These are phyloP conservation scores for Protodeltote pygarga DNA, from an alignment of 2,888 invertebrate species.

Conservation along the genomic window DNA sequence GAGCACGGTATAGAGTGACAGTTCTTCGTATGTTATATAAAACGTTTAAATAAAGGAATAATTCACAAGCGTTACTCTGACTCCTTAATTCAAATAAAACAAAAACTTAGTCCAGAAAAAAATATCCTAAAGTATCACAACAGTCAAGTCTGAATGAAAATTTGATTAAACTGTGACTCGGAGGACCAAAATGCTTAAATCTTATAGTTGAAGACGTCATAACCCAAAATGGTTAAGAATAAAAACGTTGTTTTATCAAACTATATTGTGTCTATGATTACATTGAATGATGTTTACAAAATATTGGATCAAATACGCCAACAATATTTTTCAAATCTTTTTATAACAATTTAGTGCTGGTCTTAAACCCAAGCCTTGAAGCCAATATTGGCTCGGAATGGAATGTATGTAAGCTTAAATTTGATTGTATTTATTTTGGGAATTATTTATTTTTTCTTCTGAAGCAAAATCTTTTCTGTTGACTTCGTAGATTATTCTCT, in stretches of 20 bases:
- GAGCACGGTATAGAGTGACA: too few species aligned
- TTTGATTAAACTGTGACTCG: constrained; percentile 38
- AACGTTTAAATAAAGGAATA: too few species aligned
- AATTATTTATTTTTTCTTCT: too few species aligned
- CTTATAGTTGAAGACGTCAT: constrained; percentile 20
- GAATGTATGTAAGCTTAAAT: not conserved
- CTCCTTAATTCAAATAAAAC: too few species aligned
- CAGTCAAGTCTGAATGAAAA: constrained; percentile 32
- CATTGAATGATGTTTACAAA: constrained; percentile 9
- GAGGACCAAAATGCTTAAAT: constrained; percentile 17
- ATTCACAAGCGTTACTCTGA: too few species aligned
- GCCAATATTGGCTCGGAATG: not conserved
- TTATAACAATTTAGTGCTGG: too few species aligned
- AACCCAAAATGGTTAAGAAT: constrained; percentile 27
- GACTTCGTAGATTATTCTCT: too few species aligned
- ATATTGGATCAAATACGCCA: not conserved
- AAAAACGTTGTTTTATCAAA: constrained; percentile 26
- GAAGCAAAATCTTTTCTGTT: too few species aligned
- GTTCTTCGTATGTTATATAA: too few species aligned
- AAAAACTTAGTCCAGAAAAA: constrained; percentile 8
- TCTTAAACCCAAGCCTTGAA: too few species aligned
- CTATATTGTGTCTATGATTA: constrained; percentile 32
- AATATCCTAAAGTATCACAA: constrained; percentile 12
- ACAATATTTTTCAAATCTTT: not conserved
- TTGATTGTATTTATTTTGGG: not conserved